phyloP scores from a whole-genome alignment of 2,113 vertebrate species.

The Cettia cetti region DNA sequence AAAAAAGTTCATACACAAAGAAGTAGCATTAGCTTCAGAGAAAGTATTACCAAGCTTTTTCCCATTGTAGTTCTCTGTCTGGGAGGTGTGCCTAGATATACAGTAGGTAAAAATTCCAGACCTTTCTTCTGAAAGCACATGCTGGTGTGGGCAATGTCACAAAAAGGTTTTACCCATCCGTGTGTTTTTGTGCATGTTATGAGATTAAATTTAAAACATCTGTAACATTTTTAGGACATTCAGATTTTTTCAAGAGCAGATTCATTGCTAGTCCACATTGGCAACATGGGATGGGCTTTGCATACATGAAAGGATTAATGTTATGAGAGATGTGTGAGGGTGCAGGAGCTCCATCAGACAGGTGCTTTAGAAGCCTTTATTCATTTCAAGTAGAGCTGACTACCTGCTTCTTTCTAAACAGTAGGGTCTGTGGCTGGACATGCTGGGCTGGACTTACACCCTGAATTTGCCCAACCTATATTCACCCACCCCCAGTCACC shows the following conservation, averaged over 20 bases:
- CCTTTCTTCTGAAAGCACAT: neutral
- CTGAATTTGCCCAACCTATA: neutral
- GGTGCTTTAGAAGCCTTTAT: neutral
- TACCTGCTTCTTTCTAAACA: neutral
- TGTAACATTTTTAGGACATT: neutral
- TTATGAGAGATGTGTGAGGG: neutral
- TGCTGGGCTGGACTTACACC: neutral
- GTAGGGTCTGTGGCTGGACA: neutral
- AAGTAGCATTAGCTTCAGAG: neutral
- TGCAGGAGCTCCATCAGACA: neutral
- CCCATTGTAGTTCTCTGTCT: neutral
- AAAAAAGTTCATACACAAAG: neutral
- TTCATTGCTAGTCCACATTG: neutral
- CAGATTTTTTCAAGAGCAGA: neutral
- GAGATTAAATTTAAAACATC: neutral
- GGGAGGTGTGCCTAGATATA: neutral
- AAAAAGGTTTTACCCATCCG: neutral
- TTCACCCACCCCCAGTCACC: neutral
- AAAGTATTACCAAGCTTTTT: neutral
- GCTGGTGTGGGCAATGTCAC: neutral
- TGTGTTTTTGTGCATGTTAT: neutral
- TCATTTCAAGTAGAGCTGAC: neutral
- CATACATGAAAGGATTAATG: neutral
- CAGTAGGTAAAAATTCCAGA: neutral
- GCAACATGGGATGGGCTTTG: neutral